These are phyloP conservation scores for Drosophila quinaria DNA, from an alignment of 2,888 invertebrate genomes.

Conservation along the genomic window DNA sequence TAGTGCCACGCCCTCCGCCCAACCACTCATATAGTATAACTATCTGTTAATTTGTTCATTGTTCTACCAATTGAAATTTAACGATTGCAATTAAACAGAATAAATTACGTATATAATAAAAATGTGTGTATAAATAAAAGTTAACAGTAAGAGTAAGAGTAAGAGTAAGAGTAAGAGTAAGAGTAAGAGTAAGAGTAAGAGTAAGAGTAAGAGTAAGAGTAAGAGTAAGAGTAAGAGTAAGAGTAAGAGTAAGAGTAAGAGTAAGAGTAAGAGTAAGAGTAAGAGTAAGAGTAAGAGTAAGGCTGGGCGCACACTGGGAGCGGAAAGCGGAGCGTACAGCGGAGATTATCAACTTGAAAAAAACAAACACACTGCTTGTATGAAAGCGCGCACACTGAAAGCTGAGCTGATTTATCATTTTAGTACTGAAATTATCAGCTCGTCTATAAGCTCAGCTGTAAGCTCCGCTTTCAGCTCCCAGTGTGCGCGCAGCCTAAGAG, in stretches of 20 bases:
- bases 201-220: neutral
- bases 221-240: slow-evolving; percentile 4
- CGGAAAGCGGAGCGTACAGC: too few relatives aligned
- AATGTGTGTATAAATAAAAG: neutral
- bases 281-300: neutral
- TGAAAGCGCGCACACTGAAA: too few relatives aligned
- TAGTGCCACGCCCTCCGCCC: slow-evolving; percentile 34
- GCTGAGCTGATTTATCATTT: too few relatives aligned
- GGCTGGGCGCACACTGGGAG: too few relatives aligned
- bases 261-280: slow-evolving; percentile 1
- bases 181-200: slow-evolving; percentile 1
- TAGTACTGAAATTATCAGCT: too few relatives aligned
- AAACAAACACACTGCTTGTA: too few relatives aligned
- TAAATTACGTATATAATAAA: slow-evolving; percentile 2
- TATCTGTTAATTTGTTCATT: slow-evolving; percentile 21
- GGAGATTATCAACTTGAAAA: too few relatives aligned
- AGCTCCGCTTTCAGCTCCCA: too few relatives aligned
- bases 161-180: neutral
- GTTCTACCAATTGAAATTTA: neutral
- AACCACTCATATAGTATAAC: slow-evolving; percentile 3
- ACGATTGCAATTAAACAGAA: neutral
- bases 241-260: slow-evolving; percentile 3
- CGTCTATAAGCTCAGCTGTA: too few relatives aligned
- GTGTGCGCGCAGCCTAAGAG: neutral
- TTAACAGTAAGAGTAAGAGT: neutral